A percentile compares a stretch with the other conserved stretches of the same genome.
phyloP scores from a whole-genome alignment of 2,113 vertebrate genomes.

The Trematomus loennbergii region DNA sequence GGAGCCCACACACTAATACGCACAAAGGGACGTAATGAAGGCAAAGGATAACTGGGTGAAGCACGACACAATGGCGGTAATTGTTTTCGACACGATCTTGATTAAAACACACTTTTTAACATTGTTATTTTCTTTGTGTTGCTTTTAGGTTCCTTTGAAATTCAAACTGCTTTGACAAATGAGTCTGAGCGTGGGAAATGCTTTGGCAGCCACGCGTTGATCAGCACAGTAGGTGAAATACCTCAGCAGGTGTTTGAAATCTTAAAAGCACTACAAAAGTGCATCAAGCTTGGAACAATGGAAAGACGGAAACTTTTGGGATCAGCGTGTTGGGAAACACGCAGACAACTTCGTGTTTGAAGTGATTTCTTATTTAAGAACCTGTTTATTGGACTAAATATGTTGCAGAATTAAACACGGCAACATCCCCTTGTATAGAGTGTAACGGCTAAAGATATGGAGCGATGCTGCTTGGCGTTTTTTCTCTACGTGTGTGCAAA shows the following conservation, averaged over 20 bases:
- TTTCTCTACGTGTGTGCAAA: not conserved
- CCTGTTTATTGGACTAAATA: conserved; percentile 20
- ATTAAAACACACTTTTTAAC: conserved; percentile 31
- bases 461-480: not conserved
- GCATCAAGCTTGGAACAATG: not conserved
- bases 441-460: not conserved
- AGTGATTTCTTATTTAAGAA: conserved; percentile 25
- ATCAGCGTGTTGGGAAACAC: conserved; percentile 6
- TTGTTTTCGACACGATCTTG: conserved; percentile 30
- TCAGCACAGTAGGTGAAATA: conserved; percentile 47
- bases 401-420: not conserved
- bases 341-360: conserved; percentile 18
- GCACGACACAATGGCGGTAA: not conserved
- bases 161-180: conserved; percentile 44
- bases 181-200: conserved; percentile 23
- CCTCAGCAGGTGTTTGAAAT: conserved; percentile 41
- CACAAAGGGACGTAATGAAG: conserved; percentile 6
- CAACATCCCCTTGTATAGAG: not conserved
- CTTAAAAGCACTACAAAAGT: conserved; percentile 14
- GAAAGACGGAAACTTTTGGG: conserved; percentile 3
- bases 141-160: conserved; percentile 43
- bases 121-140: conserved; percentile 33
- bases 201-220: conserved; percentile 21
- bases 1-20: conserved; percentile 15
- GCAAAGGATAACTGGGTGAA: conserved; percentile 18